Conservation (phyloP, 2,888 invertebrate species). For the Meiosimyza platycephala region DNA sequence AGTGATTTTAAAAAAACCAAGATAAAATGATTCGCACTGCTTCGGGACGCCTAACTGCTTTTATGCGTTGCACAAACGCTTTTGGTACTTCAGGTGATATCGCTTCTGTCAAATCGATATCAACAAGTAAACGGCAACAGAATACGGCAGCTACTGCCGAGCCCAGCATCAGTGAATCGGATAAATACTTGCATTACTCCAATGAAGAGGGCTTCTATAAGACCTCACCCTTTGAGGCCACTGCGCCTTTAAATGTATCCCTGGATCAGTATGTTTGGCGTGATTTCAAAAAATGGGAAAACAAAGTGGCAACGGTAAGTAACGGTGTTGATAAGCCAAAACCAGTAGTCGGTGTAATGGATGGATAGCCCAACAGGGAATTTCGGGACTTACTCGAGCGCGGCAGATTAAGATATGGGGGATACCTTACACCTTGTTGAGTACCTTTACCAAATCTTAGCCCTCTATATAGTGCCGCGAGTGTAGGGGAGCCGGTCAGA, state of each 20-base stretch:
- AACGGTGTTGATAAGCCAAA: not conserved
- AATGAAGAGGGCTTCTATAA: conserved; percentile 61
- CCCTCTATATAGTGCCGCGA: too few relatives aligned
- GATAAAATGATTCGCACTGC: conserved; percentile 51
- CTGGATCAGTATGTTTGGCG: conserved; percentile 74
- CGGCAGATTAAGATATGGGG: too few relatives aligned
- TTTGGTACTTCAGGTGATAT: conserved; percentile 10
- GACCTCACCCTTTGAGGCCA: conserved; percentile 69
- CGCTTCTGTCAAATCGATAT: conserved; percentile 44
- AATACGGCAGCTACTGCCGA: conserved; percentile 56
- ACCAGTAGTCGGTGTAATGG: not conserved
- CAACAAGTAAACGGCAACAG: conserved; percentile 52
- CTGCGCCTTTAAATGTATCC: conserved; percentile 69
- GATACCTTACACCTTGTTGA: too few relatives aligned
- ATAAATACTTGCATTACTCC: conserved; percentile 58
- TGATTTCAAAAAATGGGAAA: conserved; percentile 74
- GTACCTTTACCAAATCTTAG: too few relatives aligned
- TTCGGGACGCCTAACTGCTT: conserved; percentile 46
- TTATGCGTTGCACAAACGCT: conserved; percentile 41
- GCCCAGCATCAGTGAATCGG: conserved; percentile 52
- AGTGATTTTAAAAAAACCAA: not conserved
- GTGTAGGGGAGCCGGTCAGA: too few relatives aligned
- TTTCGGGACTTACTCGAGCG: too few relatives aligned
- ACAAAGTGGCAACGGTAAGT: conserved; percentile 74
- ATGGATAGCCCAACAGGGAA: too few relatives aligned